Evolutionary conservation across 2,113 vertebrate genomes (phyloP), one percentile per base, ranked within the genome.

Genomic region (Montifringilla adamsi): DNA sequence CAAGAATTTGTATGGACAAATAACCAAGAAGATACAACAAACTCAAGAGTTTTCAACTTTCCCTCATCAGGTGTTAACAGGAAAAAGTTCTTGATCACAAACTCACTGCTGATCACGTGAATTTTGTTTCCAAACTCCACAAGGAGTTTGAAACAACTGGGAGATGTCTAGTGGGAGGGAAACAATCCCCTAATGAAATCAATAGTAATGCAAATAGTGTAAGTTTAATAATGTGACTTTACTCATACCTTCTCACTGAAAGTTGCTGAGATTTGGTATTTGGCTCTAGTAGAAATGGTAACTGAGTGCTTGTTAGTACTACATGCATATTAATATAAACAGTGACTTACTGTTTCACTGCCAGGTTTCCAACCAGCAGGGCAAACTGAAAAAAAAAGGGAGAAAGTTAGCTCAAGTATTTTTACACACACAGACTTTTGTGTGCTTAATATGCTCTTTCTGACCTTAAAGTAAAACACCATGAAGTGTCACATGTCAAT

Each of bases 361-460:
- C 99, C 99, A 95, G 99, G 99, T 95, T 99, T 99, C 99, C 99
- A 99, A 87, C 99, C 99, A 97, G 99, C 99, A 94, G 99, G 99
- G 95, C 99, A 99, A 87, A 99, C 99, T 99, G 95, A 22, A 75
- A 86, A 84, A 58, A 69, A 35, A 58, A 9, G 6, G 56, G 69
- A 56, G 69, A 77, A 96, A 84, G 56, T 85, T 30, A 84, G 43
- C 27, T 55, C 13, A 94, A 84, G 17, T 70, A 66, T 82, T 95
- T 87, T 90, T 64, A 90, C 33, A n/a, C 23, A 49, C 4, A 17
- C 4, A 58, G 44, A 23, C 15, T 83, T 85, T 9, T 52, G 41
- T 74, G 30, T 13, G 11, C 10, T 64, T 33, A 66, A 79, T 53
- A 22, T 13, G 50, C 13, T 73, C n/a, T 50, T 85, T 58, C 60